Evolutionary conservation across 2,113 vertebrate species (phyloP), one percentile per base, ranked within the genome.

Genomic region (Epinephelus moara): DNA sequence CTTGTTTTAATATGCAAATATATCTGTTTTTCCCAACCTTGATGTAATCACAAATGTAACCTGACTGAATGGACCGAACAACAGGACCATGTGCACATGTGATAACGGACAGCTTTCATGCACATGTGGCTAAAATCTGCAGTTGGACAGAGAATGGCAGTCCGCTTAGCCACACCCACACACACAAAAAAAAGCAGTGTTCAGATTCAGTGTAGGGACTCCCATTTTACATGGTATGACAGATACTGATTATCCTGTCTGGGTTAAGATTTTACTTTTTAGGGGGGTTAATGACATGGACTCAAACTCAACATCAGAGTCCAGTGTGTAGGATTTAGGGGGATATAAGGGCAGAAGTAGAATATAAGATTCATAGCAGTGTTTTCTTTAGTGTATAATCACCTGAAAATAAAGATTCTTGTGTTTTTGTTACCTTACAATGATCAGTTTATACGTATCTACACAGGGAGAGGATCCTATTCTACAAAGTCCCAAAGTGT

Each of bases 1-100:
- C 91, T 85, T 84, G 88, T 94, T 94, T 94, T 91, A 90, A 94
- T 90, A 94, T 94, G 94, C 89, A 93, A 94, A 93, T 94, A 56
- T 63, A 49, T 81, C 80, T 80, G 55, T 88, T 91, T 92, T 60
- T 88, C 70, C 70, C 71, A 91, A 81, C 80, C 76, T 81, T 89
- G 78, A 92, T 88, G 79, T 87, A 87, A 92, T 92, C 89, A 84
- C 86, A 92, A 86, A 90, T 82, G 81, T 85, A 87, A 88, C 87
- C 76, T 80, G 49, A 88, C 60, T 88, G 67, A 92, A 86, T 85
- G 60, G 76, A 72, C 40, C 42, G 18, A 75, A 88, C 52, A 72
- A 87, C 64, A 73, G 71, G 59, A 70, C 21, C 70, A 8, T 84
- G 80, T 88, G 85, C 69, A 61, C 74, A 77, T 76, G 21, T 68